phyloP scores from a whole-genome alignment of 2,113 vertebrate genomes.

The Gadus macrocephalus region DNA sequence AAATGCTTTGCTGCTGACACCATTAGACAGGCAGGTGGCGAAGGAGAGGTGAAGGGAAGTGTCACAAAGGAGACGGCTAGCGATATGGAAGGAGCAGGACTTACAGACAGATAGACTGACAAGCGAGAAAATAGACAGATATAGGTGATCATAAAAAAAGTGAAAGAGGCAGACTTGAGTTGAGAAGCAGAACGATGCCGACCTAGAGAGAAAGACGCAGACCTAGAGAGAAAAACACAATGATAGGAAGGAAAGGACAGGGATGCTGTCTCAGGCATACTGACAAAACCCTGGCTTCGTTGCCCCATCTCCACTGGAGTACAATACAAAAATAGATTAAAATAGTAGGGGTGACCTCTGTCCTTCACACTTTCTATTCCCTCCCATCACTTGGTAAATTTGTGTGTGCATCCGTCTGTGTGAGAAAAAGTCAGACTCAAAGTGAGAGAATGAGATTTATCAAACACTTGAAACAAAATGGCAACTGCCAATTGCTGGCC shows the following conservation, averaged over 20 bases:
- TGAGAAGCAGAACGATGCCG: no score
- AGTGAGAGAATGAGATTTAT: background rate
- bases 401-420: background rate
- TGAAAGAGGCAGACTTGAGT: no score
- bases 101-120: no score
- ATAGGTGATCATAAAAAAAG: no score
- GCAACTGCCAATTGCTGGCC: background rate
- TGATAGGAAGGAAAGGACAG: no score
- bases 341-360: background rate
- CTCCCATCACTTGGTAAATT: no score
- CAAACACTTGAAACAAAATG: background rate
- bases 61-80: background rate
- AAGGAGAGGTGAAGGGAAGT: slow-evolving; percentile 8
- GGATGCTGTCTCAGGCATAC: slow-evolving; percentile 1
- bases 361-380: background rate
- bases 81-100: no score
- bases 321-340: background rate
- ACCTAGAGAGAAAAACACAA: no score
- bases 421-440: no score
- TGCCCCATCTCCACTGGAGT: slow-evolving; percentile 1
- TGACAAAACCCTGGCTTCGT: background rate
- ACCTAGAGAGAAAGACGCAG: no score
- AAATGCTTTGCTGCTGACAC: slow-evolving; percentile 15
- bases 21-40: background rate
- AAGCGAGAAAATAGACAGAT: no score